Evolutionary conservation across 1,140 invertebrate species (phyloP), one percentile per base, ranked within the genome.

Genomic region (Agrypnia vestita): DNA sequence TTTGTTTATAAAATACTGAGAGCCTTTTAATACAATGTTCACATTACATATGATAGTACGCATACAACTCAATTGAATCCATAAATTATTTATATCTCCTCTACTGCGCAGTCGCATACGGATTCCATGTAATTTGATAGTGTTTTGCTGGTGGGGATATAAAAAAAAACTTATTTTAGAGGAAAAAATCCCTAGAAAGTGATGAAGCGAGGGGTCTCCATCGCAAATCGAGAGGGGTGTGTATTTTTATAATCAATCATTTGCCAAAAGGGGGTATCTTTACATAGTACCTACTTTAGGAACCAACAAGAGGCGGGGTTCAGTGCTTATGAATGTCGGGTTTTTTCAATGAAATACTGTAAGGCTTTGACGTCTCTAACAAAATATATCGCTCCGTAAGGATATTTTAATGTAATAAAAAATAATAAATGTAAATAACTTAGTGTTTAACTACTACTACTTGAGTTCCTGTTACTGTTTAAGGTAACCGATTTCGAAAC

Each of bases 211-310:
- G 62, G 46, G 15, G 12, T 51, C 46, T 51, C 17, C 55, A 12
- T 19, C 11, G 11, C 19, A 62, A 15, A 62, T 17, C 25, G 55
- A 12, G 55, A 21, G 47, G 59, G 74, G 47, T 62, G 59, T 76
- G 74, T 62, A 64, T 53, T 77, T 67, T 64, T 67, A 64, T 67
- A 77, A 77, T 77, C 75, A 77, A 77, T 77, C 75, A 77, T 64
- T 76, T 77, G 47, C 75, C 46, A 46, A 35, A 59, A 25, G 55
- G 74, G 17, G 15, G 59, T 17, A 64, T 77, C 67, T 76, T 77
- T 74, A 74, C 71, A 74, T 74, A 74, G 25, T 56, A 61, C 11
- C 19, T 61, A 17, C 56, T 56, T 74, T 35, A 73, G 6, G 21
- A 72, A 51, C 53, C 53, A 56, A 3, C 35, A 11, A 56, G 35